Evolutionary conservation across 2,113 vertebrate species (phyloP), one percentile per base, ranked within the genome.

Genomic region (Scomber japonicus): DNA sequence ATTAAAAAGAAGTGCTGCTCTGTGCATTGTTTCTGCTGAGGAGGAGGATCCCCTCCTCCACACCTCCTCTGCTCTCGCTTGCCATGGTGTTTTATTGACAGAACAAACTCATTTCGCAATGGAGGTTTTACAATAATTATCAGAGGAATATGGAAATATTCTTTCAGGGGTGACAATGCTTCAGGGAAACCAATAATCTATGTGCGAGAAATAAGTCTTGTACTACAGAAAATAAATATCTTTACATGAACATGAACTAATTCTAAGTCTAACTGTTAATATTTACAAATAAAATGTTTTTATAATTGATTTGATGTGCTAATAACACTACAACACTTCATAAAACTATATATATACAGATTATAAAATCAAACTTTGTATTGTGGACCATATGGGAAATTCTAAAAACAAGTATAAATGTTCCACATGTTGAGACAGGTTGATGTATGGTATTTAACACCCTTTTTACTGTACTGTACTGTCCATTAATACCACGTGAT

Each of bases 1-100:
- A 95, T 95, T 94, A 93, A 90, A 94, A 92, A 83, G 82, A 88
- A 90, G 86, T 40, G 83, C 67, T 73, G 80, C 74, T 85, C 75
- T 65, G 73, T 68, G 85, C 79, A 84, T 91, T 74, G 85, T 93
- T 88, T 91, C 78, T 71, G 88, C 69, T 60, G 68, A 78, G 51
- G 76, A 89, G 78, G 49, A 78, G 80, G 68, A 75, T n/a, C 30
- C 60, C 68, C 77, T 46, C 66, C 78, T 48, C 54, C 61, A 66
- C 72, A 57, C 44, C 44, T 55, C 50, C 57, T 71, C 80, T 53
- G 76, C 61, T 85, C 80, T 49, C 56, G 40, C 70, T 40, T 12
- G n/a, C 71, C 17, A 11, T 55, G 55, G n/a, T 54, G 75, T 76
- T 80, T 89, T 85, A 71, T 88, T 86, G 85, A 92, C 78, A 85